These are phyloP conservation scores for Melanostigma gelatinosum DNA, from an alignment of 2,113 vertebrate species.

Conservation along the genomic window DNA sequence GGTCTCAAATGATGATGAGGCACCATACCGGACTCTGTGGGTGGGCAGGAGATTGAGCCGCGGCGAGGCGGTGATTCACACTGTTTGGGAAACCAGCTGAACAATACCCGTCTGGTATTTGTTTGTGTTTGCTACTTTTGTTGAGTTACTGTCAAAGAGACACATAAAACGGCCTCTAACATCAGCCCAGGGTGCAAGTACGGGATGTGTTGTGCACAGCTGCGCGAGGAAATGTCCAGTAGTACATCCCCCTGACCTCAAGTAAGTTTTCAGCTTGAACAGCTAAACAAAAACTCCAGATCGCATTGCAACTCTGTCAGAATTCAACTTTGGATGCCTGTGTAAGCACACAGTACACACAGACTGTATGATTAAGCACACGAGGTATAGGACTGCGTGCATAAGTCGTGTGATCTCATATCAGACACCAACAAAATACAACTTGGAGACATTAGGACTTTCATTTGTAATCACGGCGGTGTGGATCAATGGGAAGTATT, in stretches of 20 bases:
- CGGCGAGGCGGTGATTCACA: constrained; percentile 69
- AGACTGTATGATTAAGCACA: background rate
- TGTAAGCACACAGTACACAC: background rate
- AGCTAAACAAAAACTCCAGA: constrained; percentile 14
- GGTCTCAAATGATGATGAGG: constrained; percentile 75
- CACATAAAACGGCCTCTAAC: constrained; percentile 34
- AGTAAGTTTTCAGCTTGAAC: constrained; percentile 1
- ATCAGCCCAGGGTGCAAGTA: constrained; percentile 23
- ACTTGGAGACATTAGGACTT: constrained; percentile 78
- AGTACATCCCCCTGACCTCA: constrained; percentile 26
- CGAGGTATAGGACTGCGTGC: constrained; percentile 18
- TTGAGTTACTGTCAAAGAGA: constrained; percentile 64
- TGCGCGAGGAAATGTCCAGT: constrained; percentile 18
- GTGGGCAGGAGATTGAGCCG: constrained; percentile 71
- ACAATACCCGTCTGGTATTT: constrained; percentile 64
- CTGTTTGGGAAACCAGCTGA: constrained; percentile 68
- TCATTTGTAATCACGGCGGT: constrained; percentile 79
- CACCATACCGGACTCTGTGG: constrained; percentile 74
- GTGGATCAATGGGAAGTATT: constrained; percentile 77
- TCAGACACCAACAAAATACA: constrained; percentile 69
- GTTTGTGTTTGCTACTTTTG: constrained; percentile 69
- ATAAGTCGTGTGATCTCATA: constrained; percentile 26
- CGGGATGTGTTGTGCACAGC: constrained; percentile 26
- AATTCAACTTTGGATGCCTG: constrained; percentile 8
- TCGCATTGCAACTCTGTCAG: background rate